Base-by-base conservation (phyloP, 2,113 vertebrate species). In the Sinocyclocheilus rhinocerous region DNA sequence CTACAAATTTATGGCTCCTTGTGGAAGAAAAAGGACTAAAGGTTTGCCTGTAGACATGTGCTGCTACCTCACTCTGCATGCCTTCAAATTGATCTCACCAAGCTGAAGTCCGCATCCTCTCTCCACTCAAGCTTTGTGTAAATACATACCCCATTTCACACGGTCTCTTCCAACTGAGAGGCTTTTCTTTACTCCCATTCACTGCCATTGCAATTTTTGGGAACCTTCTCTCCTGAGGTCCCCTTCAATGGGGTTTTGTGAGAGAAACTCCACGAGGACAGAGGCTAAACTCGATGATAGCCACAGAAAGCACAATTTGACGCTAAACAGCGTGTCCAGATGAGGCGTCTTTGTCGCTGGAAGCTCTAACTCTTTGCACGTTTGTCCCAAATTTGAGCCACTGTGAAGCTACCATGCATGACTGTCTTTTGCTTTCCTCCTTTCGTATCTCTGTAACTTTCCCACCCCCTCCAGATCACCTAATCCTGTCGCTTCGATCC, bases 1-100 rank as follows among this genome's bases (percentile, higher is more conserved):
- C 94, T 97, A 96, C 93, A 98, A 98, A 97, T 96, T 96, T 93
- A 93, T 89, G 92, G 91, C 92, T 88, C 89, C 92, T 93, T 92
- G 90, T 92, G 93, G 94, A 94, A 89, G 87, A 91, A 92, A 80
- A 90, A 87, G 92, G 91, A 93, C 77, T 81, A 76, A 91, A 93
- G 94, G 93, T 95, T 95, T 94, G 92, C 92, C 90, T 86, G 81
- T 84, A 52, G 65, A 77, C 45, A 29, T 29, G 57, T 90, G 90
- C 87, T 90, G 89, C 91, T 91, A 87, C 86, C 91, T 93, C 93
- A 90, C 92, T 89, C 76, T 91, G 93, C 94, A 93, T 94, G 93
- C 90, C 89, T 86, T 92, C 87, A 90, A 89, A 90, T 90, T 88
- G 85, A 91, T 91, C 88, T 90, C 91, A 92, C 89, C 86, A 72